These are phyloP conservation scores for Seira ritae DNA, from an alignment of 2,888 invertebrate species.

Conservation along the genomic window DNA sequence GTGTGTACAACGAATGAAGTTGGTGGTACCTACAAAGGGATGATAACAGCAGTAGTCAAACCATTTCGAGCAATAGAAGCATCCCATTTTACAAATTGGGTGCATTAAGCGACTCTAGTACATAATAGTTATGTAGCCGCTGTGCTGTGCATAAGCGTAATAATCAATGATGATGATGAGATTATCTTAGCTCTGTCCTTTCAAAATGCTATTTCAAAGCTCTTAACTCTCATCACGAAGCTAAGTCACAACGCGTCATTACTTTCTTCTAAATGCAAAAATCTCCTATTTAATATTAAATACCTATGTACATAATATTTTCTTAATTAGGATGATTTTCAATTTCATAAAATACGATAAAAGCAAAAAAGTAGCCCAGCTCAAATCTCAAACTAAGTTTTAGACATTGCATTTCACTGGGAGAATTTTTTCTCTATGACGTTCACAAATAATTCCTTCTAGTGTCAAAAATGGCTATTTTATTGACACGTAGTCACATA, in stretches of 20 bases:
- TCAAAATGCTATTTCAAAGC: constrained; percentile 6
- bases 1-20: constrained; percentile 11
- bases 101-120: not conserved
- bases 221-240: not conserved
- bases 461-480: too few relatives aligned
- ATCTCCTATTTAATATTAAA: not conserved
- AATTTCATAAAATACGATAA: constrained; percentile 18
- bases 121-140: too few relatives aligned
- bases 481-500: too few relatives aligned
- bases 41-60: too few relatives aligned
- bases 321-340: constrained; percentile 38
- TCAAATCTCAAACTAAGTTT: constrained; percentile 3
- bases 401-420: not conserved
- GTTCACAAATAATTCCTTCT: too few relatives aligned
- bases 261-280: too few relatives aligned
- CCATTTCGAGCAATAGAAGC: not conserved
- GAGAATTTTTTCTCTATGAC: not conserved
- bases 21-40: too few relatives aligned
- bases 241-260: not conserved
- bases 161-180: constrained; percentile 8
- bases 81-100: constrained; percentile 29
- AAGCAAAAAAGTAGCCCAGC: not conserved
- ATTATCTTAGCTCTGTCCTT: not conserved
- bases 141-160: too few relatives aligned
- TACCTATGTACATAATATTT: not conserved